Evolutionary conservation across 2,797 vertebrate genomes (phyloP), one percentile per base, ranked within the genome.

Genomic region (Philypnodon macrostomus): DNA sequence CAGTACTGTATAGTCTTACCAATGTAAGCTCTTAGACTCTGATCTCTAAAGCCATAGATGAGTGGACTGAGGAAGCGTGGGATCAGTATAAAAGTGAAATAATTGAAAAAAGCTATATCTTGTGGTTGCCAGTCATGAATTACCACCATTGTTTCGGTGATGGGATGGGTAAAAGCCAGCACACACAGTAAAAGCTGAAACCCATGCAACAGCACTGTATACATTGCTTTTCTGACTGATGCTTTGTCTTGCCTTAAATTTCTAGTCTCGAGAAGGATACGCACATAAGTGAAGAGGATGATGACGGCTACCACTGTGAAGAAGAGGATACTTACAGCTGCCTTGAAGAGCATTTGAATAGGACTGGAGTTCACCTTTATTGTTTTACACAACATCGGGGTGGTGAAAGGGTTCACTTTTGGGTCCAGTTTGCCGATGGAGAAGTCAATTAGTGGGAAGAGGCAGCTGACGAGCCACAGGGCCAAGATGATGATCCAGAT

Each of bases 221-320:
- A 67, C 68, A 86, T 76, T 36, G 88, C 90, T 65, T 83, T 91
- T 24, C 8, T 74, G 47, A 87, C 86, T 0, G 88, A 88, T 1
- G 11, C 65, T 27, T 52, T 58, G 56, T 89, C 81, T 30, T 86
- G 79, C 15, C 85, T 66, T 75, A 90, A 44, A 53, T 67, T 86
- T 23, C 65, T 79, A 26, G 89, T 85, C 55, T 90, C 85, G 54
- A 88, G 42, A 37, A 91, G 64, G 52, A 92, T 90, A 39, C 70
- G 80, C 15, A 90, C 27, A 11, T 92, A 92, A 0, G 90, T 91
- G 46, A 88, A 90, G 33, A 90, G 46, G 39, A 92, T 90, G 39
- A 88, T 34, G 7, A 76, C 40, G 0, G 74, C 79, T 8, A 90
- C 85, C 4, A 69, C 47, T n/a, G 73, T 63, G 26, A 90, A 90